These are phyloP conservation scores for Calosoma granatense DNA, from an alignment of 1,140 invertebrate genomes.

Conservation along the genomic window DNA sequence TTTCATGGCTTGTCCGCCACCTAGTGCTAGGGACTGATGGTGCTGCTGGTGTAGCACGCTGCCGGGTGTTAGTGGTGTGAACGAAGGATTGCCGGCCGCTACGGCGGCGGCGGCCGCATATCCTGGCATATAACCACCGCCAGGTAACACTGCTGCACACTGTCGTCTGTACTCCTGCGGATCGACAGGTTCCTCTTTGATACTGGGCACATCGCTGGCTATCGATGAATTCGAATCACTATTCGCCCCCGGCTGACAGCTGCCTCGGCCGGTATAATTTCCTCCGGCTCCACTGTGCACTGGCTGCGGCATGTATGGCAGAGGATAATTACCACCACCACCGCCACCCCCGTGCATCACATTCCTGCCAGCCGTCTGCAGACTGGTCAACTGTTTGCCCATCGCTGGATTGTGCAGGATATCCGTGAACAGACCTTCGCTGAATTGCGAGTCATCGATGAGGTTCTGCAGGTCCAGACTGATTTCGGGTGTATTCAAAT, in stretches of 20 bases:
- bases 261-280: background rate
- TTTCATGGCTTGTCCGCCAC: conserved; percentile 21
- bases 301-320: conserved; percentile 83
- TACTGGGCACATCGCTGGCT: conserved; percentile 52
- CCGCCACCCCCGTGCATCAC: conserved; percentile 32
- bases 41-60: conserved; percentile 41
- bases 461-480: conserved; percentile 78
- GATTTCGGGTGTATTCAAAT: conserved; percentile 80
- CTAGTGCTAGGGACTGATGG: conserved; percentile 25
- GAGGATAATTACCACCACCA: conserved; percentile 39
- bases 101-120: conserved; percentile 39
- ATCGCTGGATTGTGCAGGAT: conserved; percentile 55
- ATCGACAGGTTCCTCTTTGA: conserved; percentile 76
- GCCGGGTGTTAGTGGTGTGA: conserved; percentile 59
- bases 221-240: conserved; percentile 42
- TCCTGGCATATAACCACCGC: conserved; percentile 31
- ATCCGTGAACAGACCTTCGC: conserved; percentile 70
- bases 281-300: conserved; percentile 67
- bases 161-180: conserved; percentile 56
- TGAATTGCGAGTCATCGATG: conserved; percentile 79
- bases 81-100: conserved; percentile 41
- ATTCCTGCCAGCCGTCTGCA: conserved; percentile 32
- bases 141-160: conserved; percentile 33
- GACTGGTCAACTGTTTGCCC: conserved; percentile 37
- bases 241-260: conserved; percentile 22